Conservation (phyloP, 2,113 vertebrate species). For the Isurus oxyrinchus region DNA sequence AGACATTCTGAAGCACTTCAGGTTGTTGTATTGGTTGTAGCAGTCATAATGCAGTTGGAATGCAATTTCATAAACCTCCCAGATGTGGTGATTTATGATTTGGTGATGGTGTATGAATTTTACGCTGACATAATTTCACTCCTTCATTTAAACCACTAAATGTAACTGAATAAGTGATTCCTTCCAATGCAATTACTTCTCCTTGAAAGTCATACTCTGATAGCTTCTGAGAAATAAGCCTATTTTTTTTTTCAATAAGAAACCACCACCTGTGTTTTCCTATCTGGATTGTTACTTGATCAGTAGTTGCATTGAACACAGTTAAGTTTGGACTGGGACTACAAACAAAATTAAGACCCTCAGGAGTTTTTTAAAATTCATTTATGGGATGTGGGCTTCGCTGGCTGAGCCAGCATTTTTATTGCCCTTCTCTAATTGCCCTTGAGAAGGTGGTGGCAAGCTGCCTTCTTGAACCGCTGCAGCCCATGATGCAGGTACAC, state of each 20-base stretch:
- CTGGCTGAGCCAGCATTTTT: too few relatives aligned
- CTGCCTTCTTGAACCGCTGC: too few relatives aligned
- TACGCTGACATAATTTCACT: not conserved
- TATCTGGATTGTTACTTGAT: not conserved
- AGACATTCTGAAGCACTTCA: not conserved
- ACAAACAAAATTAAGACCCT: not conserved
- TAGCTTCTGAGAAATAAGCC: not conserved
- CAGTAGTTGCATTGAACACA: not conserved
- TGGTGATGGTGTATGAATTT: not conserved
- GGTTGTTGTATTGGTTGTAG: not conserved
- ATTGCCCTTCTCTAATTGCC: too few relatives aligned
- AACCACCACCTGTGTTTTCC: not conserved
- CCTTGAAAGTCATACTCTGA: not conserved
- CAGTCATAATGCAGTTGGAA: not conserved
- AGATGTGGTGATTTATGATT: not conserved
- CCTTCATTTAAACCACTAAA: not conserved
- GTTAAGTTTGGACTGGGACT: not conserved
- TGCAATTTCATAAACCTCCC: not conserved
- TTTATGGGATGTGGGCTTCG: too few relatives aligned
- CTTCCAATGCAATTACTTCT: not conserved
- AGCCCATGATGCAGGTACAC: too few relatives aligned
- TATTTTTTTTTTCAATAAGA: not conserved
- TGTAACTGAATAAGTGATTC: not conserved
- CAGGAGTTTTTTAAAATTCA: too few relatives aligned
- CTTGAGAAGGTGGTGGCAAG: too few relatives aligned